phyloP scores from a whole-genome alignment of 37 sponge, comb jelly and placozoan genomes.

The Ianthella basta region DNA sequence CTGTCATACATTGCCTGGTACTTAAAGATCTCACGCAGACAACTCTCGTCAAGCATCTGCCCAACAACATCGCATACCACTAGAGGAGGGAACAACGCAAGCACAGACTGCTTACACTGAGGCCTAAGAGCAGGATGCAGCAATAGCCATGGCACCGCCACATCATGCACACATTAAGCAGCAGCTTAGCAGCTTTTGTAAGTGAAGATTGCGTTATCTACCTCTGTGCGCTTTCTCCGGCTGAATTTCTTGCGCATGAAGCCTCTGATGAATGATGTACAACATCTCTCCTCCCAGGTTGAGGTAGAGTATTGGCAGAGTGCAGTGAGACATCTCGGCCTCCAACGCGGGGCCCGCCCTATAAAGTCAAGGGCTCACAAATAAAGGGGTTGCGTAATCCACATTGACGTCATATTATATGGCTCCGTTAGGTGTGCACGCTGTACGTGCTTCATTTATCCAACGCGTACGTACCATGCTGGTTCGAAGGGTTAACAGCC shows the following conservation, averaged over 20 bases:
- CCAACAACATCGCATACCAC: conserved; percentile 85
- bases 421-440: no score
- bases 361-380: no score
- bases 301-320: conserved; percentile 90
- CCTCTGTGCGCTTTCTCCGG: conserved; percentile 66
- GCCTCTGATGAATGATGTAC: conserved; percentile 92
- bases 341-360: neutral
- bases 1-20: conserved; percentile 69
- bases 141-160: no score
- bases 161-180: no score
- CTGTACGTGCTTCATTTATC: no score
- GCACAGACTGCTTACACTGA: neutral
- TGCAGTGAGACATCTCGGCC: conserved; percentile 19
- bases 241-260: conserved; percentile 76
- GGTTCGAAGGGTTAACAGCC: no score
- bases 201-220: no score
- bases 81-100: conserved; percentile 24
- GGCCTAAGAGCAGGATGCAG: no score
- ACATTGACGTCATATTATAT: no score
- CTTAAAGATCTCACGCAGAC: conserved; percentile 81
- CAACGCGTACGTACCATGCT: no score
- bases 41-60: conserved; percentile 71
- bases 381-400: no score
- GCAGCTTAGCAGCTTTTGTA: no score
- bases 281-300: conserved; percentile 98